Percentiles rank a stretch among this genome's conserved stretches.
phyloP scores from a whole-genome alignment of 1,140 invertebrate species.

The Aphis gossypii region DNA sequence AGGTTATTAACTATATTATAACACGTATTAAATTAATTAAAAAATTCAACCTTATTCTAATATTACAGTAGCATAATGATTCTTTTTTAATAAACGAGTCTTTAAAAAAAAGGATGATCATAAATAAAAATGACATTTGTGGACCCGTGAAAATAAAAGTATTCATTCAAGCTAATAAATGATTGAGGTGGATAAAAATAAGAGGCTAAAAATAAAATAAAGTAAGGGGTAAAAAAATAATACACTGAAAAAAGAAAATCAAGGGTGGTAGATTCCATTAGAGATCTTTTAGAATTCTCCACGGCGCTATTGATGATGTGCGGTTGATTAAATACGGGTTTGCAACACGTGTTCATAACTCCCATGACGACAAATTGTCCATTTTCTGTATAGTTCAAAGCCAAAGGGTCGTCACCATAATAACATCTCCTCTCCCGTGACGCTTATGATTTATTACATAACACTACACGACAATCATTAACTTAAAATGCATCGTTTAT shows the following conservation, averaged over 20 bases:
- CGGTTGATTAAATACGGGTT: constrained; percentile 41
- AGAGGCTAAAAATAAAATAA: constrained; percentile 33
- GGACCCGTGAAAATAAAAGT: constrained; percentile 24
- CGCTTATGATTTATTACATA: constrained; percentile 46
- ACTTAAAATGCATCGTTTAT: constrained; percentile 33
- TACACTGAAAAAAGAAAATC: constrained; percentile 21
- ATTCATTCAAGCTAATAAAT: constrained; percentile 41
- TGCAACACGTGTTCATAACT: constrained; percentile 30
- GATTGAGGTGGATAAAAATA: constrained; percentile 24
- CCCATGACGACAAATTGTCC: constrained; percentile 50
- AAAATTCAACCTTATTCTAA: not conserved
- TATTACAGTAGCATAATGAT: not conserved
- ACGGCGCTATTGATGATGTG: constrained; percentile 38
- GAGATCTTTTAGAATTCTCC: constrained; percentile 48
- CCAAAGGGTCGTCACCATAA: constrained; percentile 24
- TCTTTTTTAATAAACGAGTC: not conserved
- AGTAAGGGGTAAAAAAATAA: not conserved
- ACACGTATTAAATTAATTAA: constrained; percentile 3
- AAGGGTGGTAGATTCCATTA: constrained; percentile 47
- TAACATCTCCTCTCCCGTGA: not conserved
- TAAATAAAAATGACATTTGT: constrained; percentile 36
- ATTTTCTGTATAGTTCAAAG: constrained; percentile 42
- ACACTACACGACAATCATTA: constrained; percentile 29
- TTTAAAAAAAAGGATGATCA: not conserved
- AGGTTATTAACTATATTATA: constrained; percentile 1